Evolutionary conservation across 2,113 vertebrate species (phyloP), one percentile per base, ranked within the genome.

Genomic region (Pithys albifrons): DNA sequence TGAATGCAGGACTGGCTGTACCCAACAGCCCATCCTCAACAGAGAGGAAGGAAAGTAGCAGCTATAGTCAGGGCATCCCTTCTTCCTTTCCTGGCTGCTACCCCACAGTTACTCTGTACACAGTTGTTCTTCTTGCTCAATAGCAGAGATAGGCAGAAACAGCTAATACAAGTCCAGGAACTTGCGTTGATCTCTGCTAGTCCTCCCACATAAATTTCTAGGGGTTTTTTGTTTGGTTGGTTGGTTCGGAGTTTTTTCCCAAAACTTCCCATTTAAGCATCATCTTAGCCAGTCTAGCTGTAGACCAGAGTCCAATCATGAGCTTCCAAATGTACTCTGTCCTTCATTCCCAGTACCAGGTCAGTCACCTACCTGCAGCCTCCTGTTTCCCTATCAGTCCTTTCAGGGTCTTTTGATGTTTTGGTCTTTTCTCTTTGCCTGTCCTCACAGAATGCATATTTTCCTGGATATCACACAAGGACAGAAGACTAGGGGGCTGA

Each of bases 1-100:
- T 15, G 59, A 37, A 70, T 31, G 28, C 13, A 52, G 48, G 20
- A 28, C 23, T 72, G 58, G 25, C n/a, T 31, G 37, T 49, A 76
- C 15, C 20, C 31, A 29, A 7, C 15, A 61, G 14, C 43, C 14
- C 20, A 20, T 62, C 51, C 14, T 46, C 0, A 0, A 9, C 0
- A 2, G 35, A 39, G 48, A 75, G 39, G 46, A 66, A 51, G 46
- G 31, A 62, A 62, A 43, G 25, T 1, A 55, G 59, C 59, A 58
- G 51, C n/a, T 10, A 3, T 28, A 18, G 14, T 52, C 17, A 58
- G 69, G 51, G 16, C 61, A 82, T 46, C 17, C 14, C 25, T 66
- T 79, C 51, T 73, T 66, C 75, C 16, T 72, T 62, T 57, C 20
- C 35, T 51, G 35, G 31, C 49, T 76, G 17, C 67, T 31, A 10